Conservation (phyloP, 2,113 vertebrate species). For the Trochalopteron elliotii region DNA sequence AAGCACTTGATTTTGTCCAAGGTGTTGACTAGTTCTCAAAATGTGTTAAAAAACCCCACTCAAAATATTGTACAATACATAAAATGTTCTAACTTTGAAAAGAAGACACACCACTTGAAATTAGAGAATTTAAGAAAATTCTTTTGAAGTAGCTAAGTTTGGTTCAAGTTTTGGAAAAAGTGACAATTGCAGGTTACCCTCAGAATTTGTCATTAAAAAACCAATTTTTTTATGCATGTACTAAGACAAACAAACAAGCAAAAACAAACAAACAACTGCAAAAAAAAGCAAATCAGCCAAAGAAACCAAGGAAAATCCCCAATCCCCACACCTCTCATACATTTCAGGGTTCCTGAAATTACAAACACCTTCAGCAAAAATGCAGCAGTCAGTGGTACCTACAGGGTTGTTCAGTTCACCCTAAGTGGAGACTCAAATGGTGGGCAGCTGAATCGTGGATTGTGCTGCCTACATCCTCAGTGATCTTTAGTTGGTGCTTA, state of each 20-base stretch:
- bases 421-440: not conserved
- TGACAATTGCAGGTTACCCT: not conserved
- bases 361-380: not conserved
- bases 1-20: not conserved
- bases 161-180: not conserved
- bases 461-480: not conserved
- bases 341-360: not conserved
- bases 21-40: not conserved
- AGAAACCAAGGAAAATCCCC: not conserved
- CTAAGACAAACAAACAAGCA: not conserved
- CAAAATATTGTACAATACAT: not conserved
- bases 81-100: not conserved
- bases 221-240: not conserved
- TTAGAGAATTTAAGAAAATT: not conserved
- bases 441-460: not conserved
- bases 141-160: not conserved
- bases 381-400: not conserved
- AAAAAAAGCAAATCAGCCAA: not conserved
- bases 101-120: not conserved
- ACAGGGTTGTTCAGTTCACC: not conserved
- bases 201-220: not conserved
- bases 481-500: not conserved
- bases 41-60: fast-evolving
- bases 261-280: fast-evolving
- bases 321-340: not conserved